Conservation (phyloP, 2,113 vertebrate genomes). For the Casuarius casuarius region DNA sequence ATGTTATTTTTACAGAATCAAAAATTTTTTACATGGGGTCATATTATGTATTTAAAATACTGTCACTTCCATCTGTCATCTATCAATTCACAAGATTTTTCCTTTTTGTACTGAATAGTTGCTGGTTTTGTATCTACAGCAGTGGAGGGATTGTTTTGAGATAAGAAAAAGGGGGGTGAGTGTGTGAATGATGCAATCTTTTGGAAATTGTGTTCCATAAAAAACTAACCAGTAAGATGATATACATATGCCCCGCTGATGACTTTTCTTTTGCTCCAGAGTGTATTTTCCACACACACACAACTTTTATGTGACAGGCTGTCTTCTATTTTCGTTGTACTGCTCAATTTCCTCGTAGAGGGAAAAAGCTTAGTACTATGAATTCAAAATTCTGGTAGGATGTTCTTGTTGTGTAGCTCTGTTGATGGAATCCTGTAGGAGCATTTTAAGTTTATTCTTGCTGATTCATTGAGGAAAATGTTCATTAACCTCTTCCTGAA, state of each 20-base stretch:
- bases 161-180: background rate
- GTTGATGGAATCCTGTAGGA: background rate
- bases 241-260: background rate
- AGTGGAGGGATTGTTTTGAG: background rate
- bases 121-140: background rate
- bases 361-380: background rate
- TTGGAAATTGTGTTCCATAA: background rate
- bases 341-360: background rate
- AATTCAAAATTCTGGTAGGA: background rate
- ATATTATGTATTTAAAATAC: background rate
- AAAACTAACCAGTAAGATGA: background rate
- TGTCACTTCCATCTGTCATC: background rate
- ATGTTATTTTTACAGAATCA: background rate
- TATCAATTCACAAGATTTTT: background rate
- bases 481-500: background rate
- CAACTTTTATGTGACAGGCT: background rate
- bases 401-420: background rate
- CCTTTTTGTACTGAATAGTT: background rate
- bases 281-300: background rate
- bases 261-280: background rate
- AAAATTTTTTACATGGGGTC: background rate
- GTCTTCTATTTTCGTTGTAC: background rate
- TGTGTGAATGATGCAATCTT: background rate
- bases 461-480: background rate
- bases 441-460: background rate